phyloP scores from a whole-genome alignment of 2,113 vertebrate genomes.

The Rhinichthys klamathensis region DNA sequence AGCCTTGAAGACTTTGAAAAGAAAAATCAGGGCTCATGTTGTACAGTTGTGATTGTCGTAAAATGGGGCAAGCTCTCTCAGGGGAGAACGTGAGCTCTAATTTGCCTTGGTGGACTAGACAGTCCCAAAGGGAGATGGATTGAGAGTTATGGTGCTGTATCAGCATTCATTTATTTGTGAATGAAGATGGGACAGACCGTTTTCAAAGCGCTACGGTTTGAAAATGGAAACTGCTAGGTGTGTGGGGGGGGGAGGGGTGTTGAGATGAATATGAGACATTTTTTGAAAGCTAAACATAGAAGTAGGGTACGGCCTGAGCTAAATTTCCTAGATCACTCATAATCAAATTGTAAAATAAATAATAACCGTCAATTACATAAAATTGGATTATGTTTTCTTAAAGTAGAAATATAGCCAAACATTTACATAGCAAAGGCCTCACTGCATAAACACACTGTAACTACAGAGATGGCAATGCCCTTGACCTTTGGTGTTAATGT shows the following conservation, averaged over 20 bases:
- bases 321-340: background rate
- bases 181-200: constrained; percentile 48
- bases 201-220: background rate
- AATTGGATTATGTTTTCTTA: constrained; percentile 1
- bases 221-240: background rate
- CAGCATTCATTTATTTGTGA: constrained; percentile 51
- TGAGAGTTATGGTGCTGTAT: constrained; percentile 33
- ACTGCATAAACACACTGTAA: background rate
- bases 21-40: constrained; percentile 21
- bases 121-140: constrained; percentile 28
- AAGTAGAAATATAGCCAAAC: background rate
- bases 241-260: background rate
- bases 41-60: constrained; percentile 45
- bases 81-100: constrained; percentile 46
- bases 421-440: background rate
- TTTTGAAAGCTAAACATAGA: constrained; percentile 2
- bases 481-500: constrained; percentile 26
- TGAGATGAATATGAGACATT: background rate
- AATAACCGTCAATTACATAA: background rate
- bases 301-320: background rate
- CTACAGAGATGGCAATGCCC: constrained; percentile 6
- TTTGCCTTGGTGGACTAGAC: constrained; percentile 50
- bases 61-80: constrained; percentile 55
- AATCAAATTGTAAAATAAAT: constrained; percentile 19
- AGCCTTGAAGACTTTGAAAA: constrained; percentile 47